Conservation (phyloP, 2,797 vertebrate genomes). For the Glossophaga mutica region DNA sequence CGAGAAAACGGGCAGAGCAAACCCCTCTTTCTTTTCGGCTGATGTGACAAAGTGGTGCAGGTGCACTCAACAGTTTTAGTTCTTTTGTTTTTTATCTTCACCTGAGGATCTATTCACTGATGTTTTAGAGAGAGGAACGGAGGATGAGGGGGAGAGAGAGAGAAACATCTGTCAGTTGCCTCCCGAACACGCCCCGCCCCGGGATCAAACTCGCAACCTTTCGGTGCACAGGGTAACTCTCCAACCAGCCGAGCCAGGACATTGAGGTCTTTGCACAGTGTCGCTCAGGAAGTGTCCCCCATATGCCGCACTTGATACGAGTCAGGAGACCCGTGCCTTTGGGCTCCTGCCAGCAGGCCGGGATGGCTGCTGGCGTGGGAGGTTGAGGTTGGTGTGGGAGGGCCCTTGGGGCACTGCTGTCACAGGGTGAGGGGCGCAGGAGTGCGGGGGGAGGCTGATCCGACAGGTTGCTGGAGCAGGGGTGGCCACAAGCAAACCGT, state of each 20-base stretch:
- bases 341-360: background rate
- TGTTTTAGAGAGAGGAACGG: too few relatives aligned
- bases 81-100: background rate
- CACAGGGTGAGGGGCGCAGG: background rate
- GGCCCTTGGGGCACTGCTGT: background rate
- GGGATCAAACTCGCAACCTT: too few relatives aligned
- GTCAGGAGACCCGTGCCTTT: background rate
- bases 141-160: too few relatives aligned
- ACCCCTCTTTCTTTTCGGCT: background rate
- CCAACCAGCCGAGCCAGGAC: too few relatives aligned
- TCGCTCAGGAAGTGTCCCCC: background rate
- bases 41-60: background rate
- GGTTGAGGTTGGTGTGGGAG: too few relatives aligned
- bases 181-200: too few relatives aligned
- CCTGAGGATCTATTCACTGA: too few relatives aligned
- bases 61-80: background rate
- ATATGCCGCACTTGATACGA: background rate
- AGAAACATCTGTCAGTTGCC: too few relatives aligned
- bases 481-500: background rate
- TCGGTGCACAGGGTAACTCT: too few relatives aligned
- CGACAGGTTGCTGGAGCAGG: background rate
- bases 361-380: background rate
- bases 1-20: background rate
- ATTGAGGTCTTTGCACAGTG: too few relatives aligned
- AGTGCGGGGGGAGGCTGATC: background rate